phyloP scores from a whole-genome alignment of 1,140 invertebrate species.

The Pachyrhynchus sulphureomaculatus region DNA sequence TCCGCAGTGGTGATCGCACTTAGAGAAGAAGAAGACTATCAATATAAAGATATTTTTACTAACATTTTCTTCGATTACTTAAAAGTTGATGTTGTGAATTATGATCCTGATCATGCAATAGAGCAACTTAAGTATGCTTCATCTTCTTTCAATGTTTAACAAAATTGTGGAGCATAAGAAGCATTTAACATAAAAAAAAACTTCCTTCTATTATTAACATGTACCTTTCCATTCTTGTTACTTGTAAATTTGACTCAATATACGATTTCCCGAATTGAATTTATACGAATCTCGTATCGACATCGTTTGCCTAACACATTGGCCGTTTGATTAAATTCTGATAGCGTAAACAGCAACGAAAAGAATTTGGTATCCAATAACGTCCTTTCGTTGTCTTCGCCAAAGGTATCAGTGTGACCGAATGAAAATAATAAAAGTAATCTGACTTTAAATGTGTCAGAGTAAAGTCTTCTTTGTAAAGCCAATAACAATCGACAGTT shows the following conservation, averaged over 20 bases:
- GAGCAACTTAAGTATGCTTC: too few relatives aligned
- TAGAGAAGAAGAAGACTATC: too few relatives aligned
- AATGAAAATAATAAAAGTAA: slow-evolving; percentile 52
- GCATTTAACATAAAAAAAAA: too few relatives aligned
- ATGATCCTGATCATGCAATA: too few relatives aligned
- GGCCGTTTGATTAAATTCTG: slow-evolving; percentile 43
- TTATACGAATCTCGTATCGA: slow-evolving; percentile 8
- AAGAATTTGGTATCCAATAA: slow-evolving; percentile 37
- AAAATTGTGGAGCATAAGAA: too few relatives aligned
- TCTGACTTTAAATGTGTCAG: slow-evolving; percentile 52
- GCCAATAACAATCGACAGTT: slow-evolving; percentile 49
- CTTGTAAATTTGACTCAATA: background rate
- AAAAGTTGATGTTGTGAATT: too few relatives aligned
- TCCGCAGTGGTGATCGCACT: too few relatives aligned
- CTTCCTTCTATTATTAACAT: too few relatives aligned
- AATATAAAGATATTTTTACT: too few relatives aligned
- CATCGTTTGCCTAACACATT: slow-evolving; percentile 37
- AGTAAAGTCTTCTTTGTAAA: slow-evolving; percentile 52
- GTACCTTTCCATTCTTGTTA: too few relatives aligned
- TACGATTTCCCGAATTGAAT: slow-evolving; percentile 13
- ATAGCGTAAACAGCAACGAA: slow-evolving; percentile 29
- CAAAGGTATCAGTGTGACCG: slow-evolving; percentile 38
- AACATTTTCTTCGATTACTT: too few relatives aligned
- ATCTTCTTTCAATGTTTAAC: too few relatives aligned
- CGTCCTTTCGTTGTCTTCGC: slow-evolving; percentile 30